Conservation (phyloP, 2,888 invertebrate genomes). For the Nephrotoma guestfalica region DNA sequence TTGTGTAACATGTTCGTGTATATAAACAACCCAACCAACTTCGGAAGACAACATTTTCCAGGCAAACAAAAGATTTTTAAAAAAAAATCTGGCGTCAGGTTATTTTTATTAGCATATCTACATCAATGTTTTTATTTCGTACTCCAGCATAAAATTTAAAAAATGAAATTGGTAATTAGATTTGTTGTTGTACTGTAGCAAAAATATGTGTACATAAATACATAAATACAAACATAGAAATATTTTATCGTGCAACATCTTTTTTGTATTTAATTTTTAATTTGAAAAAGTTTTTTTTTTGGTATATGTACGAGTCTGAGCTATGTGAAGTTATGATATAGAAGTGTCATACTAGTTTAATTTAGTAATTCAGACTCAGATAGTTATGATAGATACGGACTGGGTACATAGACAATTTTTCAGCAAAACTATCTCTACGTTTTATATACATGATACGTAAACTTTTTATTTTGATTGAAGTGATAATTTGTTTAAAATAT, state of each 20-base stretch:
- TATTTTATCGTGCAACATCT: not conserved
- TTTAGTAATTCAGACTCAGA: not conserved
- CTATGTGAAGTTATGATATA: not conserved
- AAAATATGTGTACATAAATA: not conserved
- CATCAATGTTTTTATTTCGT: not conserved
- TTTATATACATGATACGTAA: not conserved
- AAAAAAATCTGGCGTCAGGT: not conserved
- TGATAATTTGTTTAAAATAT: not conserved
- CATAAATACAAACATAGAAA: not conserved
- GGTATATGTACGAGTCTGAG: not conserved
- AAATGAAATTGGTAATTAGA: not conserved
- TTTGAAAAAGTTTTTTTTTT: not conserved
- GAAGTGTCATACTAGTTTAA: not conserved
- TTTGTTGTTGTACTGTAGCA: not conserved
- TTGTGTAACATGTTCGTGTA: not conserved
- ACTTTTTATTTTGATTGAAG: not conserved
- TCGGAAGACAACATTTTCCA: not conserved
- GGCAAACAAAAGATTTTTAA: not conserved
- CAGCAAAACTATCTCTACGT: not conserved
- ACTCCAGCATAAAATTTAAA: not conserved
- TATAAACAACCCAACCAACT: not conserved
- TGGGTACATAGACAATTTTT: not conserved
- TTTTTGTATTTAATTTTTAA: not conserved
- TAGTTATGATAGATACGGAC: not conserved
- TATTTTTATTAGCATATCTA: not conserved